Evolutionary conservation across 2,888 invertebrate genomes (phyloP), one percentile per base, ranked within the genome.

Genomic region (Invenusta paracnida): DNA sequence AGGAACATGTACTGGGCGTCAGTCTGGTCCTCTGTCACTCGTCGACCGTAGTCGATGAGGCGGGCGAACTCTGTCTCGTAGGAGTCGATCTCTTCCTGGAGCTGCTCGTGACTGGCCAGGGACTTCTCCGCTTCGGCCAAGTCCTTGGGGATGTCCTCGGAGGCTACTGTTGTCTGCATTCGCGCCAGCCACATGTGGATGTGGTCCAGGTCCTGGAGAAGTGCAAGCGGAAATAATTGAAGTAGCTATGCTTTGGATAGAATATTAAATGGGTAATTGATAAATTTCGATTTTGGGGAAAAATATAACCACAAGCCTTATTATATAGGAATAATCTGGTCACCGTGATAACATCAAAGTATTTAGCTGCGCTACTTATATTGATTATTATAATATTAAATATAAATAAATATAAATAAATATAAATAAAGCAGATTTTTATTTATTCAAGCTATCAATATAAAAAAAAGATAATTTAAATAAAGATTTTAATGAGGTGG

Each of bases 1-100:
- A 99, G 93, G 95, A 99, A 99, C 98, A 99, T 98, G 93, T 99
- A 99, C 92, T 99, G 99, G 79, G 98, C 97, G 93, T 99, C 99
- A 82, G 92, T 96, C 95, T 91, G 96, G 85, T 90, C 91, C 94
- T 88, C 96, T n/a, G 91, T 91, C 48, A 91, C 90, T 86, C 90
- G n/a, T 5, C 86, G 84, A 79, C 99, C 99, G 90, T 98, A 99
- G 90, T 98, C 97, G 95, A 99, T 98, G 97, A 99, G 98, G 93
- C 96, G 96, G 89, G 95, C 95, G 91, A 97, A 98, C 91, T 99
- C 98, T 90, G 97, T 96, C 85, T 95, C 96, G 92, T 99, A 99
- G 91, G 98, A 98, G 92, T 99, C 98, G 89, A 99, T 99, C 93
- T 99, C 99, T 91, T 99, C 98, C 91, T 96, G 95, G 91, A 99